Evolutionary conservation across 2,113 vertebrate species (phyloP).

Genomic region (Condylura cristata): DNA sequence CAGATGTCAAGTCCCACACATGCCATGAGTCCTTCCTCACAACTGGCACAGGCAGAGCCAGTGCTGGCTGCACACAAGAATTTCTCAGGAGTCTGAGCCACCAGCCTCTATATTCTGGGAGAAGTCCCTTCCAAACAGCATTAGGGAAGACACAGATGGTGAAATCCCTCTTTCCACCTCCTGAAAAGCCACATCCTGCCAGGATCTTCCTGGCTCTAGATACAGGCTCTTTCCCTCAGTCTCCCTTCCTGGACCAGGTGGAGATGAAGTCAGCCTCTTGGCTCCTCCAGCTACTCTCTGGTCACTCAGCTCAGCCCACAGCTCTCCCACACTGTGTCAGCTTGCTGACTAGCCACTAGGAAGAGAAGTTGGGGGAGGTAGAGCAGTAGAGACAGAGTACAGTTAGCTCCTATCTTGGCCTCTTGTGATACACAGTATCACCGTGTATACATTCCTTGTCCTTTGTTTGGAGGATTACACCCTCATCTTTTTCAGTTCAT

Average conservation of each 20-base stretch:
- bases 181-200: conserved; percentile 41
- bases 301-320: background rate
- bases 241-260: conserved; percentile 35
- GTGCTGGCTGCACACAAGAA: background rate
- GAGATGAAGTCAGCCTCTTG: conserved; percentile 61
- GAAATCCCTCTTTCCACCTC: conserved; percentile 17
- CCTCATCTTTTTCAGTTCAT: background rate
- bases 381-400: background rate
- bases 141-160: conserved; percentile 40
- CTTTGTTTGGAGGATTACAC: background rate
- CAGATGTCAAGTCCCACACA: conserved; percentile 32
- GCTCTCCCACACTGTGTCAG: conserved; percentile 25
- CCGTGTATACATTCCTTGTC: background rate
- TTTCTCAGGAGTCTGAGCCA: background rate
- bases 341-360: background rate
- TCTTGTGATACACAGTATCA: no score
- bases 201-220: conserved; percentile 30
- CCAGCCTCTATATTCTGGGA: background rate
- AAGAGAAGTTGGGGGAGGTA: background rate
- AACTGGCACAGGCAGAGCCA: background rate
- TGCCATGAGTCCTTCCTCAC: background rate
- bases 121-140: conserved; percentile 41
- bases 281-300: background rate
- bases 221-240: background rate
- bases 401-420: background rate